Evolutionary conservation across 23 tunicate genomes (phyloP).

Genomic region (Trididemnum miniatum): DNA sequence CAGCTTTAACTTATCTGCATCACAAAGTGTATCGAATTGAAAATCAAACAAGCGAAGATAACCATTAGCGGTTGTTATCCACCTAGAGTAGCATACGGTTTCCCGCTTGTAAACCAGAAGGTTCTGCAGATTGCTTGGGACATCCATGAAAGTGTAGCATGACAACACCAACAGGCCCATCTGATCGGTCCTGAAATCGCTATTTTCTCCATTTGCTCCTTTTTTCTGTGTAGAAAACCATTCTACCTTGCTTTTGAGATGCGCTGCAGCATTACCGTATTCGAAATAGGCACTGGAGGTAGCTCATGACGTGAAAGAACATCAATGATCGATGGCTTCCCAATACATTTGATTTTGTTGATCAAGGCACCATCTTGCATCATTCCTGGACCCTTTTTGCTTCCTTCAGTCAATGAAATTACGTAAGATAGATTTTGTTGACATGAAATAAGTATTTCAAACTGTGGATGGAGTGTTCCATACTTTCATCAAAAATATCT

Average conservation of each 20-base stretch:
- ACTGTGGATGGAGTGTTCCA: neutral
- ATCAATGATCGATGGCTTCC: too few species aligned
- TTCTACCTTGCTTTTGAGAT: neutral
- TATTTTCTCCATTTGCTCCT: neutral
- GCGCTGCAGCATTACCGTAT: neutral
- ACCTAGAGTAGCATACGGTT: neutral
- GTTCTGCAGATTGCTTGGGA: neutral
- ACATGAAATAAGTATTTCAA: neutral
- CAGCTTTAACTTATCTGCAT: too few species aligned
- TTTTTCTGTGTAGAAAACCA: neutral
- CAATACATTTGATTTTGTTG: too few species aligned
- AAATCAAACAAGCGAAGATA: too few species aligned
- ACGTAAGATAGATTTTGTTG: neutral
- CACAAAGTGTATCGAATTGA: too few species aligned
- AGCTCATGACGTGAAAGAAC: too few species aligned
- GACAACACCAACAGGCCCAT: neutral
- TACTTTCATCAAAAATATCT: too few species aligned
- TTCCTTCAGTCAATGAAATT: neutral
- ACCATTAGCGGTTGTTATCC: too few species aligned
- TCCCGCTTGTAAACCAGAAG: neutral
- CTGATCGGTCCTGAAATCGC: neutral
- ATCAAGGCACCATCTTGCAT: too few species aligned
- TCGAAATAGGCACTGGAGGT: neutral
- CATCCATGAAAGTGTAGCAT: neutral
- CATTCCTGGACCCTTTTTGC: too few species aligned